phyloP scores from a whole-genome alignment of 92 coral and sea anemone genomes.

The Virgularia gustaviana region DNA sequence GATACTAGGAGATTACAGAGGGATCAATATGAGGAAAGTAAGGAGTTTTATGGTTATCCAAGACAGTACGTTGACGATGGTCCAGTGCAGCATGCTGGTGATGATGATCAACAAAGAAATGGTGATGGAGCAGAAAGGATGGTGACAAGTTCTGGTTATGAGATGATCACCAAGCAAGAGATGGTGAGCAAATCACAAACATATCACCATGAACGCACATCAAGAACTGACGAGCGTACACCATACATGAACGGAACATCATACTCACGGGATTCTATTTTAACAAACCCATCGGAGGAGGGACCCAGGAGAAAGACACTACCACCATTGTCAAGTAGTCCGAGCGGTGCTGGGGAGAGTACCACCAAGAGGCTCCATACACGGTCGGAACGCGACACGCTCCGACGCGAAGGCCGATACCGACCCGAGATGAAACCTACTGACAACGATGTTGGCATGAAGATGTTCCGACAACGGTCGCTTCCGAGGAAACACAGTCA shows the following conservation, averaged over 20 bases:
- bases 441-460: constrained; percentile 14
- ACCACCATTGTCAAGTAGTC: constrained; percentile 4
- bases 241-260: neutral
- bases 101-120: too few species aligned
- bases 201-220: neutral
- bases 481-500: constrained; percentile 29
- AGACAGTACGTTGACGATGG: constrained; percentile 7
- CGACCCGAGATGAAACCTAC: neutral
- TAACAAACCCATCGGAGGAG: too few species aligned
- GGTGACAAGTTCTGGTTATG: too few species aligned
- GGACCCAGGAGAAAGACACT: constrained; percentile 14
- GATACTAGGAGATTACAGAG: too few species aligned
- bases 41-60: constrained; percentile 14
- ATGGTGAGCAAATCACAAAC: too few species aligned
- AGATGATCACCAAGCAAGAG: too few species aligned
- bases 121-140: too few species aligned
- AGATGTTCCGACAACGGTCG: constrained; percentile 3
- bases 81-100: too few species aligned
- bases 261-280: too few species aligned
- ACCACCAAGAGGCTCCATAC: constrained; percentile 23
- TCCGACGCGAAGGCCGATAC: constrained; percentile 37
- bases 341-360: neutral
- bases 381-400: constrained; percentile 28
- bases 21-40: constrained; percentile 14
- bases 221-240: neutral